Evolutionary conservation across 2,113 vertebrate species (phyloP).

Genomic region (Zeus faber): DNA sequence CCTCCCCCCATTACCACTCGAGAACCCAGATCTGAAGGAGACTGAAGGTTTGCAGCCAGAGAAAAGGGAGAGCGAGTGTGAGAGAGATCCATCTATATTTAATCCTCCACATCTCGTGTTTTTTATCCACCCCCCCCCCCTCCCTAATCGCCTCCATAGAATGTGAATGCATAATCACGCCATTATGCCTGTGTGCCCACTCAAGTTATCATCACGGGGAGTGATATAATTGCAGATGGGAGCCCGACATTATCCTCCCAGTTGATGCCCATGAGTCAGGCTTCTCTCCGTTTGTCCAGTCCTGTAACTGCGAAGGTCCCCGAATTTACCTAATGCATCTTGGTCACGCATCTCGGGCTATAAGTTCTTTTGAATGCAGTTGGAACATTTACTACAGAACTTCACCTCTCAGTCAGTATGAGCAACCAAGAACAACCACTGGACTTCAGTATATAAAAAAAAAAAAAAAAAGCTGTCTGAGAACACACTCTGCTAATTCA

Average conservation of each 20-base stretch:
- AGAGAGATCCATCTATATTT: conserved; percentile 55
- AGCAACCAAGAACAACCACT: too few relatives aligned
- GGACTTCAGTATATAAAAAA: too few relatives aligned
- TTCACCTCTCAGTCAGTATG: too few relatives aligned
- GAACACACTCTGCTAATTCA: too few relatives aligned
- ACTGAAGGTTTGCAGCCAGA: conserved; percentile 23
- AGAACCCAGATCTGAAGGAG: conserved; percentile 43
- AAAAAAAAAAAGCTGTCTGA: too few relatives aligned
- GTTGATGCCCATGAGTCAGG: conserved; percentile 28
- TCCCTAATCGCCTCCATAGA: conserved; percentile 40
- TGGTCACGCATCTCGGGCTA: too few relatives aligned
- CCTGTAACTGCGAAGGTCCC: conserved; percentile 9
- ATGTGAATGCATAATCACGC: conserved; percentile 47
- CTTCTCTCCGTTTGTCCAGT: conserved; percentile 17
- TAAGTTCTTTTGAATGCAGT: too few relatives aligned
- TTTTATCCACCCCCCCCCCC: conserved; percentile 21
- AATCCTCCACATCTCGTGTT: too few relatives aligned
- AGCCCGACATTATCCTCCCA: conserved; percentile 42
- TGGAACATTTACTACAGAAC: too few relatives aligned
- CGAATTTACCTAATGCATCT: conserved; percentile 17
- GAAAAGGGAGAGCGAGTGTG: conserved; percentile 35
- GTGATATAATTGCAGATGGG: conserved; percentile 34
- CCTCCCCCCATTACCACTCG: conserved; percentile 19
- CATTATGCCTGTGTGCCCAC: conserved; percentile 39
- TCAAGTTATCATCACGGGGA: conserved; percentile 32